Percentiles rank a stretch among this genome's conserved stretches.
Conservation (phyloP, 2,797 vertebrate species). For the Dendrocincla fuliginosa region DNA sequence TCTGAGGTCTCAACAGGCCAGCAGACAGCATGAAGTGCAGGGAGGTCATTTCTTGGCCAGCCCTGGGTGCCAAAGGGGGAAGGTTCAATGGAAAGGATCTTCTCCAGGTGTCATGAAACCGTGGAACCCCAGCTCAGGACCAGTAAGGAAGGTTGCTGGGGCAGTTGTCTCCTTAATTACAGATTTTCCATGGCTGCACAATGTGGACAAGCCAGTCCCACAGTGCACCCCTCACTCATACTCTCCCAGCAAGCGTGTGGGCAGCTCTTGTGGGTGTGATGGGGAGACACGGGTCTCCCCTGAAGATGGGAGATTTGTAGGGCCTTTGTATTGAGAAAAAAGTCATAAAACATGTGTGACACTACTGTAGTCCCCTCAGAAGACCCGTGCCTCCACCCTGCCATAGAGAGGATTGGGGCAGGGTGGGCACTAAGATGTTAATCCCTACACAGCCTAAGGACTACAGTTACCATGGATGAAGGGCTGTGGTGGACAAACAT, state of each 20-base stretch:
- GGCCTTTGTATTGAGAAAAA: not conserved
- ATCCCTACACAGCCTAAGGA: not conserved
- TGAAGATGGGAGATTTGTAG: not conserved
- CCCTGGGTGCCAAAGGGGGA: not conserved
- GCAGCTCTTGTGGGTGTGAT: not conserved
- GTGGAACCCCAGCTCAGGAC: not conserved
- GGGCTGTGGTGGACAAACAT: not conserved
- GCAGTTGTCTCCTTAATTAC: not conserved
- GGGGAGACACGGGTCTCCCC: not conserved
- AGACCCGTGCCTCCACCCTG: not conserved
- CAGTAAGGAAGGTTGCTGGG: not conserved
- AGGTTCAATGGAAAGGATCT: not conserved
- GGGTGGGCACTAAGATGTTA: not conserved
- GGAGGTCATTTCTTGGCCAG: not conserved
- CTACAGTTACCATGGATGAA: not conserved
- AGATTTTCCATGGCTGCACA: not conserved
- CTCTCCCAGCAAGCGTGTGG: rapidly evolving
- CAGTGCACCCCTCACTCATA: not conserved
- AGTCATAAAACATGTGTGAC: not conserved
- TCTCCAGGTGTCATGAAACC: not conserved
- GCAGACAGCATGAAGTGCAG: not conserved
- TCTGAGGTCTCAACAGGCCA: not conserved
- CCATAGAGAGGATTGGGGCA: not conserved
- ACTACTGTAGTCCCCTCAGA: not conserved
- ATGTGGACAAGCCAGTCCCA: not conserved